Percentiles rank a stretch among this genome's conserved stretches.
phyloP scores from a whole-genome alignment of 2,888 invertebrate genomes.

The Frankliniella intonsa region DNA sequence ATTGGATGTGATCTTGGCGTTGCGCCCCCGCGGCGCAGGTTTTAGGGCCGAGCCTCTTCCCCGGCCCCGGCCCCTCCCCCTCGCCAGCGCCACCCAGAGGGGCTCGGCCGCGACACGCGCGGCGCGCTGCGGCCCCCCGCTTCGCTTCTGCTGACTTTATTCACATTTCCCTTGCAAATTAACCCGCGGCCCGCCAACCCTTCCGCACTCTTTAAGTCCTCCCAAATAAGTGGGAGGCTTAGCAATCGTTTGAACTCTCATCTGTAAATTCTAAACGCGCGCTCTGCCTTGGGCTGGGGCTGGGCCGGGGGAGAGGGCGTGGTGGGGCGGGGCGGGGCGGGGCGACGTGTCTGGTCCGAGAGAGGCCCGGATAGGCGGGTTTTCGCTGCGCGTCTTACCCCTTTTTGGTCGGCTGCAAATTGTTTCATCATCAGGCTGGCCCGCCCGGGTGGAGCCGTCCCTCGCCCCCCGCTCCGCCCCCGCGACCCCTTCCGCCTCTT shows the following conservation, averaged over 20 bases:
- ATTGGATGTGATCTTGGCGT: too few relatives aligned
- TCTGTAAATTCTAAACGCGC: neutral
- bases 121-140: too few relatives aligned
- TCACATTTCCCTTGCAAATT: slow-evolving; percentile 8
- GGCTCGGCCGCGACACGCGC: too few relatives aligned
- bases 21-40: too few relatives aligned
- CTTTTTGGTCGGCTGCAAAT: slow-evolving; percentile 8
- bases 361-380: neutral
- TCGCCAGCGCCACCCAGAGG: too few relatives aligned
- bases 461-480: neutral
- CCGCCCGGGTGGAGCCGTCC: neutral
- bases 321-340: too few relatives aligned
- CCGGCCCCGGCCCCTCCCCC: too few relatives aligned
- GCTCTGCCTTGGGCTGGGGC: neutral
- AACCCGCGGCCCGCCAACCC: neutral
- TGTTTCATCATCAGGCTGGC: neutral
- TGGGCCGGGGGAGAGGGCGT: too few relatives aligned
- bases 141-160: neutral
- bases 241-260: slow-evolving; percentile 21
- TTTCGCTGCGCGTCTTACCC: neutral
- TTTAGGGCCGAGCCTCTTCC: too few relatives aligned
- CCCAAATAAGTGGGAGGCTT: slow-evolving; percentile 19
- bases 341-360: too few relatives aligned
- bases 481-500: neutral
- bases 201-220: neutral